Base-by-base conservation (phyloP, 1,140 invertebrate genomes). In the Pentalonia nigronervosa region DNA sequence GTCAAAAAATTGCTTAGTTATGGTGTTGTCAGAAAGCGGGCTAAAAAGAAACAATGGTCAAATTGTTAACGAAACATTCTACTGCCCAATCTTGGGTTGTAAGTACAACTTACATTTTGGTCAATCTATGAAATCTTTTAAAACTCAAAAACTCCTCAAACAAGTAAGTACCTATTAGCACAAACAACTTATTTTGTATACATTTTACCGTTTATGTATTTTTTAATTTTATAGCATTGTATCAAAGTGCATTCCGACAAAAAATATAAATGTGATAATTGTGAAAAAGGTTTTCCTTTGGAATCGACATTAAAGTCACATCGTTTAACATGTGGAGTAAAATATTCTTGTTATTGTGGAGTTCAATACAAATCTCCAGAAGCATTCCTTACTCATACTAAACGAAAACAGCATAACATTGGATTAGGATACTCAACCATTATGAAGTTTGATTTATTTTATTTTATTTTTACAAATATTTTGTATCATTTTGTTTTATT, bases 171-270 rank as follows among this genome's bases (percentile, higher is more conserved):
- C 41, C 41, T 41, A 30, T 41, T 25, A 56, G 30, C 30, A n/a
- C 14, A 14, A n/a, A n/a, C 4, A 76, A n/a, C n/a, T 53, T 21
- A 4, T 17, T 7, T n/a, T 76, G 14, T n/a, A 76, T 34, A 14
- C 0, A 25, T 47, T 47, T 11, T 17, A 86, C 7, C 20, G 9
- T 86, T 48, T 25, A 86, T 86, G 11, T 47, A 14, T 50, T 36
- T 93, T 84, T 30, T 41, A 47, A 41, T 30, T 67, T 93, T 60
- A 8, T 67, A 94, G 93, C 93, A 94, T 25, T 93, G 86, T 60
- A 86, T 94, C 4, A 94, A 94, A 88, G 93, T 94, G 30, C 93
- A 94, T 93, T 87, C 84, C 6, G 91, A 91, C 7, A 94, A 92
- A 53, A 94, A 87, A 30, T 92, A 76, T 34, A 88, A 86, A 67